Evolutionary conservation across 2,888 invertebrate genomes (phyloP).

Genomic region (Heterodera filipjevi): DNA sequence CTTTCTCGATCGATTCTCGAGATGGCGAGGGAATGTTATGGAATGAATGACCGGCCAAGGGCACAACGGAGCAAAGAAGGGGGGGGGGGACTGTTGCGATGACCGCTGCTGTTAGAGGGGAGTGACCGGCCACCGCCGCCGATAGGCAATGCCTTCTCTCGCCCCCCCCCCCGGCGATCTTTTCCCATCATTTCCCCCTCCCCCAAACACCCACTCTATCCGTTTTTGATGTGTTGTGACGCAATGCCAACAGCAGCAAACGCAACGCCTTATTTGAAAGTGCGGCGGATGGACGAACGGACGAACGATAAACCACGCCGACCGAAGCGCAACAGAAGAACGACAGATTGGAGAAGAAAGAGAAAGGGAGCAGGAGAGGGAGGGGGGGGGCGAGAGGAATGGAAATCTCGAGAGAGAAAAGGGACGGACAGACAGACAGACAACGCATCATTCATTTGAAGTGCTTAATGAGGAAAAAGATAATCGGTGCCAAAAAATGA

Average conservation of each 20-base stretch:
- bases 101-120: neutral
- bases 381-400: too few relatives aligned
- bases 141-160: neutral
- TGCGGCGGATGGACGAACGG: neutral
- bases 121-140: too few relatives aligned
- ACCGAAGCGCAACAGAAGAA: neutral
- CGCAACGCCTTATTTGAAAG: constrained; percentile 2
- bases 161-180: neutral
- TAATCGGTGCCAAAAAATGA: too few relatives aligned
- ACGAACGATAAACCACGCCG: neutral
- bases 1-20: constrained; percentile 8
- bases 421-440: too few relatives aligned
- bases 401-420: too few relatives aligned
- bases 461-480: too few relatives aligned
- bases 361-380: neutral
- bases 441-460: too few relatives aligned
- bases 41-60: constrained; percentile 9
- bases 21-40: neutral
- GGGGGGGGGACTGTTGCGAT: neutral
- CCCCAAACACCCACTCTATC: neutral
- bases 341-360: neutral
- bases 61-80: neutral
- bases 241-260: neutral
- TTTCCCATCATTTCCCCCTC: neutral
- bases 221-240: constrained; percentile 6